Evolutionary conservation across 2,113 vertebrate species (phyloP), one percentile per base, ranked within the genome.

Genomic region (Hemiprocne comata): DNA sequence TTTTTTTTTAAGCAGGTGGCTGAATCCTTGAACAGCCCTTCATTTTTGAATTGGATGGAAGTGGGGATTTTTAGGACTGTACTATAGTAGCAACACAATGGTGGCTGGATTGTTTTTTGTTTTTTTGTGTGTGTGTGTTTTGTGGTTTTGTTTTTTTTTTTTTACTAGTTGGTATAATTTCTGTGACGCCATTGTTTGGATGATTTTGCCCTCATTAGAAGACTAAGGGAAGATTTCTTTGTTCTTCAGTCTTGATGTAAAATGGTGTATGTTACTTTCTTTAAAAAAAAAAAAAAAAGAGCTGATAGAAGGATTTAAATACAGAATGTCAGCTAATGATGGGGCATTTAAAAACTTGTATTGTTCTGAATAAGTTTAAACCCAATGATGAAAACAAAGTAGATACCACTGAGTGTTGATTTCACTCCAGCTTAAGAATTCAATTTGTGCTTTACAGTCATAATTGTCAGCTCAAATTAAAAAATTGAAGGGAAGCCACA

Each of bases 381-480:
- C 46, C 90, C 72, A 95, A 88, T 44, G 51, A 9, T 94, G 75
- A 66, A 93, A 94, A 51, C 78, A 96, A 95, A 91, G 60, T 94
- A 97, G 91, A 95, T 97, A 93, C 96, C 96, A 42, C 67, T 65
- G 44, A 88, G 17, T 96, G 93, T 90, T 95, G 95, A 88, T 87
- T 96, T 97, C 86, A 93, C 70, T 40, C 73, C 65, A 89, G 58
- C 95, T 95, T 91, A 93, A 94, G 95, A 94, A 95, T 87, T 89
- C 8, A 8, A 48, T 92, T 92, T 83, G 31, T 83, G n/a, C 29
- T 96, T 95, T 78, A 53, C 67, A 94, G 57, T 96, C 80, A 34
- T 97, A 76, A 91, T 94, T 97, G 94, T 97, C 95, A 93, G 31
- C 76, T 93, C 64, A 90, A 92, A 97, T 94, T 92, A 94, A 97